Base-by-base conservation (phyloP, 2,888 invertebrate species). In the Chymomyza fuscimana region DNA sequence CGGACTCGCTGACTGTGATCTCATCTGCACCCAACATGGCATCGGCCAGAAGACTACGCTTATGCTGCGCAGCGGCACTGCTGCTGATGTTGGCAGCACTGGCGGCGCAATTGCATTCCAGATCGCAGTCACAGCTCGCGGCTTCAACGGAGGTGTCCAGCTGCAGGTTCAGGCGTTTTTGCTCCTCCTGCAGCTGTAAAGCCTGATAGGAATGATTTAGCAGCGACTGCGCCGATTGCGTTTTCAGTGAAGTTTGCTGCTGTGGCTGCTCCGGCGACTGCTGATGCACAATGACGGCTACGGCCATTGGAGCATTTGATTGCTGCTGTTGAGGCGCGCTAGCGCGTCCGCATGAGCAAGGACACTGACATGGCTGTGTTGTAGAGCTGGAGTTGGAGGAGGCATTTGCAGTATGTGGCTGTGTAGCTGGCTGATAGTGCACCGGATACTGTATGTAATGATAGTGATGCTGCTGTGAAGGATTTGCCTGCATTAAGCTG, bases 401-500 rank as follows among this genome's bases (percentile, higher is more conserved):
- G 12, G 40, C 40, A 12, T 46, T 46, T 7, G 40, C 40, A 6
- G 40, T 46, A 2, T 46, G 40, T n/a, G 61, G n/a, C 16, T 65
- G 77, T 46, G 50, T 16, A 5, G 58, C 78, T 12, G 71, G 81
- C 66, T 80, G 73, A 73, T 82, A 86, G 56, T 86, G 84, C 36
- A 79, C 82, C 79, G 85, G 92, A 80, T 91, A 91, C 74, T 91
- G 91, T 70, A 91, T 90, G 73, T 92, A 91, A 80, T 91, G 91
- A 78, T 91, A 92, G 76, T 92, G 91, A 79, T 92, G 91, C 52
- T 89, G 83, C 65, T 88, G 85, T 16, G 89, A 82, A 73, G 77
- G 76, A 72, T 73, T 78, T 85, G 74, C 19, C 52, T 19, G 40
- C 40, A 46, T 12, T 2, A 46, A 46, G 40, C 12, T 46, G 40